A percentile compares a stretch with the other conserved stretches of the same genome.
Conservation (phyloP, 2,888 invertebrate genomes). For the Conomelus anceps region DNA sequence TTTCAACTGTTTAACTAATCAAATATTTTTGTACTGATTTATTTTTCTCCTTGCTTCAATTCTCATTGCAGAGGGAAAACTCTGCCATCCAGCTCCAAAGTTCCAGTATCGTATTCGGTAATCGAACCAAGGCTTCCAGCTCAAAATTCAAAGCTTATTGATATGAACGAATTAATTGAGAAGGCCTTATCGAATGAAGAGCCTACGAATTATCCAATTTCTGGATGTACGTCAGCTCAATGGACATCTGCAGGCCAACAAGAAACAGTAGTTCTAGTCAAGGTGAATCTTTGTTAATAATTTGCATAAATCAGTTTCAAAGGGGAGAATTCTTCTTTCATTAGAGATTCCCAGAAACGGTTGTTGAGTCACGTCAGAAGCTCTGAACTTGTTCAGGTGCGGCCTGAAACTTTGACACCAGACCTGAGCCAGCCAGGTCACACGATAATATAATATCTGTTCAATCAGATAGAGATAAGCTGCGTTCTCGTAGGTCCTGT, state of each 20-base stretch:
- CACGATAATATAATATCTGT: too few relatives aligned
- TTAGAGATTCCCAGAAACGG: neutral
- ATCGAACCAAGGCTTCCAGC: conserved; percentile 38
- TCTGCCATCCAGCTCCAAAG: conserved; percentile 48
- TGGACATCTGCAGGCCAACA: conserved; percentile 53
- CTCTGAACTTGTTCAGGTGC: too few relatives aligned
- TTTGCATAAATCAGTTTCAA: neutral
- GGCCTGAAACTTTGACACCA: too few relatives aligned
- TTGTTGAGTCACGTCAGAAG: too few relatives aligned
- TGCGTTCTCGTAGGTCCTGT: too few relatives aligned
- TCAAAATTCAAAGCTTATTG: conserved; percentile 17
- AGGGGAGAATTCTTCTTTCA: neutral
- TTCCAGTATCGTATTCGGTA: conserved; percentile 51
- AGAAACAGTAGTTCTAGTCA: conserved; percentile 53
- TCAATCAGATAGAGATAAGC: too few relatives aligned
- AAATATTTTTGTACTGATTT: conserved; percentile 19
- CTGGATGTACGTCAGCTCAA: conserved; percentile 44
- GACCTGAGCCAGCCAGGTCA: too few relatives aligned
- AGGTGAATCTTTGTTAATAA: conserved; percentile 43
- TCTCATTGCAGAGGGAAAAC: conserved; percentile 40
- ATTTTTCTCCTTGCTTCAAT: conserved; percentile 16
- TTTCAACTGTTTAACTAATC: too few relatives aligned
- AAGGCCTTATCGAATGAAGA: conserved; percentile 43
- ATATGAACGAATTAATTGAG: conserved; percentile 48
- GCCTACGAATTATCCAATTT: conserved; percentile 48